Base-by-base conservation (phyloP, 2,888 invertebrate species). In the Nomada goodeniana region DNA sequence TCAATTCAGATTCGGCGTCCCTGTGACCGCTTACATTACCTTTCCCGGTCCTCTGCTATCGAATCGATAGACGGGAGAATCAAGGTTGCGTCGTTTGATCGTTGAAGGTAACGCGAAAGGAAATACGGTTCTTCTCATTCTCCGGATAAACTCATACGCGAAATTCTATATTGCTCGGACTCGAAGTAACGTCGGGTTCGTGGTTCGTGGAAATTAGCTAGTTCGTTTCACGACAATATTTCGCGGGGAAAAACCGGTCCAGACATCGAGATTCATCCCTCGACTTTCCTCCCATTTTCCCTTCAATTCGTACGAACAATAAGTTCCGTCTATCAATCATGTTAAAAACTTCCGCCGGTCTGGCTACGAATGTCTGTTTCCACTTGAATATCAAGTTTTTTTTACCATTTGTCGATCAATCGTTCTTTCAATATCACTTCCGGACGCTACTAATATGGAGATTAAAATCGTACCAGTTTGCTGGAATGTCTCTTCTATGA, bases 321-420 rank as follows among this genome's bases (percentile, higher is more conserved):
- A 87, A 87, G 85, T 83, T 83, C 85, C 68, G 61, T 67, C 64
- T 59, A 68, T 63, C 76, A 60, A 50, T 60, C 64, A 23, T 36
- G 53, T 71, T 76, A 69, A 84, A 87, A 87, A 87, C 61, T 80
- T 76, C 76, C 71, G 75, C 82, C 80, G 67, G 75, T 70, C 47
- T 64, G 75, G 64, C 76, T 76, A 53, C 74, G 67, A 72, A 86
- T 36, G 83, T 80, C 77, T 57, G 61, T 50, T 60, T 79, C 52
- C 47, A 64, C 44, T 20, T 20, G 53, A 20, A 11, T 10, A 53
- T 53, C 18, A n/a, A n/a, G 23, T n/a, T 20, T 53, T 20, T 53
- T 53, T 7, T 53, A 20, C 20, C 36, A 7, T 10, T 11, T 53
- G n/a, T 20, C 53, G 53, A 20, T 53, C 53, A 53, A 53, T 53